A percentile compares a stretch with the other conserved stretches of the same genome.
phyloP scores from a whole-genome alignment of 2,113 vertebrate genomes.

The Atlantisia rogersi region DNA sequence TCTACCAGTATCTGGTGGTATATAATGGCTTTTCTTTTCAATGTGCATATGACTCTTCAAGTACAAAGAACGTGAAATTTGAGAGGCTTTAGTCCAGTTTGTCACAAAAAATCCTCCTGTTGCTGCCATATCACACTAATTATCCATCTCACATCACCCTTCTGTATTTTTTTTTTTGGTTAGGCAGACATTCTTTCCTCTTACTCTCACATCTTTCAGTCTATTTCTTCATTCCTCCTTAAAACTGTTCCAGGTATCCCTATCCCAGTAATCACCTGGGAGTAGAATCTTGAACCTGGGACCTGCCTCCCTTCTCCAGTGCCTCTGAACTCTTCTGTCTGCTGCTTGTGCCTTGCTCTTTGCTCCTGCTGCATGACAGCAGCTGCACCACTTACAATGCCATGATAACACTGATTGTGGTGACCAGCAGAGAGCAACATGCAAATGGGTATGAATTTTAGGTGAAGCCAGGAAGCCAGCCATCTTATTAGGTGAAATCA shows the following conservation, averaged over 20 bases:
- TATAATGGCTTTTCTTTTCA: neutral
- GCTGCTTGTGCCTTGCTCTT: neutral
- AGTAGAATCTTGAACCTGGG: neutral
- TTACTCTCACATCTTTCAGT: neutral
- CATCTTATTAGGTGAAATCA: too few species aligned
- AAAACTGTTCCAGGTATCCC: neutral
- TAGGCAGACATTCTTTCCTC: neutral
- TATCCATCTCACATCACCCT: neutral
- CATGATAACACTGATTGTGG: neutral
- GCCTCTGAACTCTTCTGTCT: neutral
- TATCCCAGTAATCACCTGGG: neutral
- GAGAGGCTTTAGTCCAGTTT: neutral
- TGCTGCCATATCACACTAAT: neutral
- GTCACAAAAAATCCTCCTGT: neutral
- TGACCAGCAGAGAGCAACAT: too few species aligned
- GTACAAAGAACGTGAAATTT: neutral
- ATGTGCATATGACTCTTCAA: neutral
- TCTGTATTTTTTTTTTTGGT: neutral
- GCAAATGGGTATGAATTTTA: too few species aligned
- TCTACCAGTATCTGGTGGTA: neutral
- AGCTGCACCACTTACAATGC: neutral
- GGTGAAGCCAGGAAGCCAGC: too few species aligned
- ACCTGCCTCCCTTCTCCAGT: neutral
- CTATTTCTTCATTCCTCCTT: neutral
- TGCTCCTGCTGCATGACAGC: neutral